phyloP scores from a whole-genome alignment of 92 coral and sea anemone genomes.

The Diadumene lineata region DNA sequence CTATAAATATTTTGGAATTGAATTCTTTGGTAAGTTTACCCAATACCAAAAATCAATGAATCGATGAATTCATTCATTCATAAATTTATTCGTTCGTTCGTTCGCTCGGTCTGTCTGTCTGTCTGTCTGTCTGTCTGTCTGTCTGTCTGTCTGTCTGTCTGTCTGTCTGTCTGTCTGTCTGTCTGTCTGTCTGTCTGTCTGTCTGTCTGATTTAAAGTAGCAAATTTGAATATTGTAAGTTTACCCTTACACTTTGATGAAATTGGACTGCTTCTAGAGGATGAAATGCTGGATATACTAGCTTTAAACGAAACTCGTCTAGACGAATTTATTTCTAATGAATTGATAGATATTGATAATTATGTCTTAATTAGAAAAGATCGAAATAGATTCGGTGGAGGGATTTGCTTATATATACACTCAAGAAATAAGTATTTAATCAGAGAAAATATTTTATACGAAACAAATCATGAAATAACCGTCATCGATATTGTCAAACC shows the following conservation, averaged over 20 bases:
- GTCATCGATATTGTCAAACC: constrained; percentile 40
- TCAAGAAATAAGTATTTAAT: neutral
- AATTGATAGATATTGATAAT: constrained; percentile 16
- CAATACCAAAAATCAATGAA: no score
- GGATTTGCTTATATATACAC: constrained; percentile 42
- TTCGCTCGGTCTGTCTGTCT: no score
- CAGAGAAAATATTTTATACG: neutral
- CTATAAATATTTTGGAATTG: no score
- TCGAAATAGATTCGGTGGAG: constrained; percentile 28
- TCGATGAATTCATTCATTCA: no score
- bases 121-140: no score
- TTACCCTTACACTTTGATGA: constrained; percentile 34
- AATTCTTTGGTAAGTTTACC: no score
- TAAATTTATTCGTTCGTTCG: no score
- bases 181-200: no score
- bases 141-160: no score
- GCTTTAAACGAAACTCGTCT: constrained; percentile 55
- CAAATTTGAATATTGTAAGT: constrained; percentile 22
- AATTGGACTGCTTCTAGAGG: constrained; percentile 18
- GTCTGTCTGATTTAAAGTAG: constrained; percentile 38
- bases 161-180: no score
- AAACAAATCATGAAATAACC: constrained; percentile 26
- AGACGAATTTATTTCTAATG: constrained; percentile 15
- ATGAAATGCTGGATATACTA: constrained; percentile 33
- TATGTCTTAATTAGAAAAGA: constrained; percentile 46